These are phyloP conservation scores for Dione juno DNA, from an alignment of 2,888 invertebrate species.

Conservation along the genomic window DNA sequence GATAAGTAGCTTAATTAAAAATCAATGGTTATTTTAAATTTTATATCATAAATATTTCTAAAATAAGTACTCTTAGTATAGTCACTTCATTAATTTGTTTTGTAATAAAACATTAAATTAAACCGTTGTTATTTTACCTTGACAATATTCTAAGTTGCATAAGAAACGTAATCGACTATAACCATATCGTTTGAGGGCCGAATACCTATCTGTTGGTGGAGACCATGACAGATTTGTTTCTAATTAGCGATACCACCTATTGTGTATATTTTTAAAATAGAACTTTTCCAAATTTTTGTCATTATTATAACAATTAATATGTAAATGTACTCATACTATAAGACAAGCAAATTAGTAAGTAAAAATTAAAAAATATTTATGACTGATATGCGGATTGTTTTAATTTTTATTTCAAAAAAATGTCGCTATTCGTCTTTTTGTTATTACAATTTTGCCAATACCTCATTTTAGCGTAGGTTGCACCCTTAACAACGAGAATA, in stretches of 20 bases:
- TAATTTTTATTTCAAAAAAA: no score
- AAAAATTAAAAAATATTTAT: no score
- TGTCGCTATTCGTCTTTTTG: no score
- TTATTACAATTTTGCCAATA: no score
- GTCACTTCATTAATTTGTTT: neutral
- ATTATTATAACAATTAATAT: no score
- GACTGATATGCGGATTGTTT: no score
- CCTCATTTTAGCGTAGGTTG: neutral
- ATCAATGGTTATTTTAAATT: neutral
- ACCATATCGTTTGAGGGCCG: slow-evolving; percentile 35
- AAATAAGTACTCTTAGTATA: no score
- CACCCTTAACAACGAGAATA: slow-evolving; percentile 20
- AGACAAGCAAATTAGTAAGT: no score
- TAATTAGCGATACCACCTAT: slow-evolving; percentile 23
- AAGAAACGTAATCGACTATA: slow-evolving; percentile 35
- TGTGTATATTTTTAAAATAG: slow-evolving; percentile 20
- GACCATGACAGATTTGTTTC: slow-evolving; percentile 32
- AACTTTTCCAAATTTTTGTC: no score
- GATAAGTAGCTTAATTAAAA: neutral
- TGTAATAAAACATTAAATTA: neutral
- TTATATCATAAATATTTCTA: no score
- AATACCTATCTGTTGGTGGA: slow-evolving; percentile 18
- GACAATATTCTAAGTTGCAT: slow-evolving; percentile 15
- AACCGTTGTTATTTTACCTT: neutral
- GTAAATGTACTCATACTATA: no score